These are phyloP conservation scores for Pteronura brasiliensis DNA, from an alignment of 2,113 vertebrate genomes.

Conservation along the genomic window DNA sequence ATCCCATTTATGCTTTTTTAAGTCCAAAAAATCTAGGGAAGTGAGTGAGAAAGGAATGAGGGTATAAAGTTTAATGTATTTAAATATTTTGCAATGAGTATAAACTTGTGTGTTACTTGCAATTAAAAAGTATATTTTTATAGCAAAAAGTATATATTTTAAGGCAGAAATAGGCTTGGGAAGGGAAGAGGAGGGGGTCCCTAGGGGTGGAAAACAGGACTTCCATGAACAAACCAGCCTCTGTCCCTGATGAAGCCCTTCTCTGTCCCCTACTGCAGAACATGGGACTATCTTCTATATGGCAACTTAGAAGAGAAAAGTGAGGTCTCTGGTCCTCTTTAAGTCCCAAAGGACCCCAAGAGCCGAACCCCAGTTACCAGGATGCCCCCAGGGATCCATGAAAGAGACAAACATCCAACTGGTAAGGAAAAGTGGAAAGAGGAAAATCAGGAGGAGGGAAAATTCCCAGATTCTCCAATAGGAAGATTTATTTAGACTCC, in stretches of 20 bases:
- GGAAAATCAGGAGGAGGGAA: neutral
- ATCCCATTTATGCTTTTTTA: neutral
- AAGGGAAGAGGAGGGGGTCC: neutral
- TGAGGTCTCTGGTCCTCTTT: neutral
- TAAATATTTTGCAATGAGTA: neutral
- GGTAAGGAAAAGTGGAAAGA: neutral
- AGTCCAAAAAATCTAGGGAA: slow-evolving; percentile 19
- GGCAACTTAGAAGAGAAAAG: neutral
- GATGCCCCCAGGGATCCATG: neutral
- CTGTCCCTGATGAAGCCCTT: neutral
- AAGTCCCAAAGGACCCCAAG: neutral
- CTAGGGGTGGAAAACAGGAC: neutral
- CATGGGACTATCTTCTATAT: neutral
- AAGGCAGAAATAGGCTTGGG: neutral
- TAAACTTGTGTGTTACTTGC: neutral
- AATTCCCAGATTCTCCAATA: neutral
- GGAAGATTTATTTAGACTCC: neutral
- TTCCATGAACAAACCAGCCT: neutral
- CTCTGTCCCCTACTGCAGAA: neutral
- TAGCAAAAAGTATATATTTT: neutral
- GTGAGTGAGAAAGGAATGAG: neutral
- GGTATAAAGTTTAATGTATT: neutral
- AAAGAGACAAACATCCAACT: slow-evolving; percentile 5
- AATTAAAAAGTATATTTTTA: neutral
- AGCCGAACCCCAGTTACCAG: neutral